Conservation (phyloP, 2,888 invertebrate species). For the Apotomis turbidana region DNA sequence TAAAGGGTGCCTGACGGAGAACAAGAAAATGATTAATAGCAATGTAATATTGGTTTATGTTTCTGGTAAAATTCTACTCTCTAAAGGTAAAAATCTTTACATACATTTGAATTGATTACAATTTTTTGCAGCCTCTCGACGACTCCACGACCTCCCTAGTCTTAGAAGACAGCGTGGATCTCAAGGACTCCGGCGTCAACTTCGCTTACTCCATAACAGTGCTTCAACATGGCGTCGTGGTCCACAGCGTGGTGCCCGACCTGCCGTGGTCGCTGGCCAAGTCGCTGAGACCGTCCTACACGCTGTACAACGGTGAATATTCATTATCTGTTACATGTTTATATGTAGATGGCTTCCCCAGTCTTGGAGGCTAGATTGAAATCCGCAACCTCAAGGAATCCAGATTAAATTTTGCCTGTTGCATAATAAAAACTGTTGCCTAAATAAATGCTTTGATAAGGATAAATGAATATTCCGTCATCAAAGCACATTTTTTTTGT, state of each 20-base stretch:
- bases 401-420: too few relatives aligned
- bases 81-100: too few relatives aligned
- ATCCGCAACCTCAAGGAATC: background rate
- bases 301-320: slow-evolving; percentile 82
- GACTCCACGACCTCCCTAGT: slow-evolving; percentile 81
- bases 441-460: too few relatives aligned
- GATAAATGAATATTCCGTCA: background rate
- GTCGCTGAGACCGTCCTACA: slow-evolving; percentile 90
- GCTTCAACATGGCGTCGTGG: slow-evolving; percentile 92
- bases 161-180: slow-evolving; percentile 80
- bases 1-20: too few relatives aligned
- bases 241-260: slow-evolving; percentile 92
- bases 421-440: too few relatives aligned
- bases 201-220: slow-evolving; percentile 93
- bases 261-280: slow-evolving; percentile 91
- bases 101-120: too few relatives aligned
- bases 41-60: too few relatives aligned
- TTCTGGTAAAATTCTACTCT: too few relatives aligned
- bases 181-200: slow-evolving; percentile 87
- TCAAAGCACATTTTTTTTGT: background rate
- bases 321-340: too few relatives aligned
- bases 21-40: too few relatives aligned
- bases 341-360: too few relatives aligned
- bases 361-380: too few relatives aligned
- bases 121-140: slow-evolving; percentile 79